These are phyloP conservation scores for Onychostruthus taczanowskii DNA, from an alignment of 2,113 vertebrate species.

Conservation along the genomic window DNA sequence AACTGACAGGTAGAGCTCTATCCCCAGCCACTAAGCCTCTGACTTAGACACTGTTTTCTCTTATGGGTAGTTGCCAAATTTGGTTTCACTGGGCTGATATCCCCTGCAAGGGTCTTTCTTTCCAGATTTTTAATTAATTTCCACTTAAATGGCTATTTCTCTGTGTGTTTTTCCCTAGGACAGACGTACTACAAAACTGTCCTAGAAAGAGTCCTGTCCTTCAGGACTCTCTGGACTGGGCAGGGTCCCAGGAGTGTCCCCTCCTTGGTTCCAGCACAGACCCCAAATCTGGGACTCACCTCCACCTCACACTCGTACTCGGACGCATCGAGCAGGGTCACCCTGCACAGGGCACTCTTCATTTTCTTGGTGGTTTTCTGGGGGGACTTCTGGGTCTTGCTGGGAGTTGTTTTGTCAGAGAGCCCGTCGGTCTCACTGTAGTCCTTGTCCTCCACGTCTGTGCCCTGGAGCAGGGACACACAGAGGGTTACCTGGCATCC, in stretches of 20 bases:
- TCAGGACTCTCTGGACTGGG: neutral
- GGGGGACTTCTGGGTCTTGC: constrained; percentile 91
- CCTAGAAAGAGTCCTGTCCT: neutral
- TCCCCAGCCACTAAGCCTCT: neutral
- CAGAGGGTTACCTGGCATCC: neutral
- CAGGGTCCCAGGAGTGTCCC: fast-evolving
- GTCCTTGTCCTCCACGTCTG: constrained; percentile 80
- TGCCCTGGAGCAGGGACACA: constrained; percentile 36
- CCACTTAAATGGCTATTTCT: neutral
- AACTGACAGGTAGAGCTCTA: neutral
- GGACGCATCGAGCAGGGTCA: constrained; percentile 88
- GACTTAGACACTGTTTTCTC: neutral
- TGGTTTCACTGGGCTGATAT: neutral
- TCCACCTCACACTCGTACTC: constrained; percentile 90
- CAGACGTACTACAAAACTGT: neutral
- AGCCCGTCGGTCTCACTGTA: constrained; percentile 81
- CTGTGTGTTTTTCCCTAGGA: neutral
- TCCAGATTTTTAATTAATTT: neutral
- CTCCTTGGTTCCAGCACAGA: neutral
- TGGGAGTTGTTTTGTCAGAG: constrained; percentile 90
- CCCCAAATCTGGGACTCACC: constrained; percentile 70
- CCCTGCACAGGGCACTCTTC: constrained; percentile 87
- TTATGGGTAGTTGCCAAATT: neutral
- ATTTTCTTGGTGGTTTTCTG: constrained; percentile 90
- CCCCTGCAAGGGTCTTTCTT: neutral